A percentile compares a stretch with the other conserved stretches of the same genome.
Evolutionary conservation across 2,113 vertebrate genomes (phyloP).

Genomic region (Narcine bancroftii): DNA sequence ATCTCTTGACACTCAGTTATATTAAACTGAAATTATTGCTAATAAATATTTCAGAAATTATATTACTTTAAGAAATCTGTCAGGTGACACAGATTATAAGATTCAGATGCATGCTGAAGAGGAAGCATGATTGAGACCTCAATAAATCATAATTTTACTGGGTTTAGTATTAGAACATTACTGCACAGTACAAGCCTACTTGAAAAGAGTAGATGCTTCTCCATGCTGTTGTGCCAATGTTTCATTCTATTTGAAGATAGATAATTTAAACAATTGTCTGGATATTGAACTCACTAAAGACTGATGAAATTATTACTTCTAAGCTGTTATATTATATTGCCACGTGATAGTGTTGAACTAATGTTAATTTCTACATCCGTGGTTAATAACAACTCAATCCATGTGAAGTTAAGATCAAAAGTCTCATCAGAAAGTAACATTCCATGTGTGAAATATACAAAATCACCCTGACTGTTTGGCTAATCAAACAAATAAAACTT

Average conservation of each 20-base stretch:
- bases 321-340: not conserved
- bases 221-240: no score
- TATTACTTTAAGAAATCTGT: not conserved
- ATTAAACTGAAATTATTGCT: not conserved
- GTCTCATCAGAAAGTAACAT: conserved; percentile 13
- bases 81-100: not conserved
- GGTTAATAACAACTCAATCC: not conserved
- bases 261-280: not conserved
- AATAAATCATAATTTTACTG: not conserved
- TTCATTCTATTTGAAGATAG: no score
- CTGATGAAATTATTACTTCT: not conserved
- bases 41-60: not conserved
- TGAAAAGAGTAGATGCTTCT: conserved; percentile 20
- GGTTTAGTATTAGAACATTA: not conserved
- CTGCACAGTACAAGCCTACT: no score
- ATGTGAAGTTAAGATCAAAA: not conserved
- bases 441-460: not conserved
- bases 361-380: not conserved
- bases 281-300: not conserved
- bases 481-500: not conserved
- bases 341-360: not conserved
- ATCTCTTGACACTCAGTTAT: not conserved
- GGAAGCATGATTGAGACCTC: no score
- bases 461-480: not conserved
- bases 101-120: not conserved